Percentiles rank a stretch among this genome's conserved stretches.
Evolutionary conservation across 2,888 invertebrate species (phyloP).

Genomic region (Parnassius apollo): DNA sequence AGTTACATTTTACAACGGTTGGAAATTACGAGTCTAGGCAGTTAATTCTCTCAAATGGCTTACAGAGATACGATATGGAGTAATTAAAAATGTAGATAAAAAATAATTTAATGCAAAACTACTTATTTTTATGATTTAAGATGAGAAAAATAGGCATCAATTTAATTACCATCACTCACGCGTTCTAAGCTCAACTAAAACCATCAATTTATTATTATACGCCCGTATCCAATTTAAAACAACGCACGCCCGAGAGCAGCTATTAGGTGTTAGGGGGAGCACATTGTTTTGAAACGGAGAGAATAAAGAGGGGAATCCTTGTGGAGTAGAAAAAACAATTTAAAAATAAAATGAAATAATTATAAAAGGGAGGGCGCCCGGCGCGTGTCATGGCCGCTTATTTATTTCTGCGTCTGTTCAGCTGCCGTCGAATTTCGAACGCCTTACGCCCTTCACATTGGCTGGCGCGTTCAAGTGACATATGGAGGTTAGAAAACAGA

Average conservation of each 20-base stretch:
- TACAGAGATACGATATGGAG: too few species aligned
- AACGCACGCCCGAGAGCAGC: slow-evolving; percentile 71
- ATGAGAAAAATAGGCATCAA: slow-evolving; percentile 59
- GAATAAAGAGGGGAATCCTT: slow-evolving; percentile 71
- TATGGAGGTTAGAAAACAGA: slow-evolving; percentile 53
- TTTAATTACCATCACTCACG: slow-evolving; percentile 78
- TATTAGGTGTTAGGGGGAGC: slow-evolving; percentile 46
- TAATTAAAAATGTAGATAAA: too few species aligned
- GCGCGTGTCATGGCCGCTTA: slow-evolving; percentile 74
- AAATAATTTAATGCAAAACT: too few species aligned
- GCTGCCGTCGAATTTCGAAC: slow-evolving; percentile 70
- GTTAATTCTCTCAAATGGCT: too few species aligned
- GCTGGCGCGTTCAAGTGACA: slow-evolving; percentile 50
- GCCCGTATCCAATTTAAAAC: slow-evolving; percentile 81
- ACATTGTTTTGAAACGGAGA: slow-evolving; percentile 70
- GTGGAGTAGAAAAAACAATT: slow-evolving; percentile 78
- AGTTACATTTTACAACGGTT: too few species aligned
- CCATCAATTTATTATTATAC: slow-evolving; percentile 79
- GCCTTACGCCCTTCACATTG: slow-evolving; percentile 39
- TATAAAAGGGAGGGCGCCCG: slow-evolving; percentile 74
- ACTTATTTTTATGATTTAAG: neutral
- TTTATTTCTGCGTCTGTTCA: slow-evolving; percentile 69
- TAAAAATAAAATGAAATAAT: slow-evolving; percentile 81
- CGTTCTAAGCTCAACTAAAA: slow-evolving; percentile 70
- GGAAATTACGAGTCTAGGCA: too few species aligned